Base-by-base conservation (phyloP, 2,113 vertebrate species). In the Platichthys flesus region DNA sequence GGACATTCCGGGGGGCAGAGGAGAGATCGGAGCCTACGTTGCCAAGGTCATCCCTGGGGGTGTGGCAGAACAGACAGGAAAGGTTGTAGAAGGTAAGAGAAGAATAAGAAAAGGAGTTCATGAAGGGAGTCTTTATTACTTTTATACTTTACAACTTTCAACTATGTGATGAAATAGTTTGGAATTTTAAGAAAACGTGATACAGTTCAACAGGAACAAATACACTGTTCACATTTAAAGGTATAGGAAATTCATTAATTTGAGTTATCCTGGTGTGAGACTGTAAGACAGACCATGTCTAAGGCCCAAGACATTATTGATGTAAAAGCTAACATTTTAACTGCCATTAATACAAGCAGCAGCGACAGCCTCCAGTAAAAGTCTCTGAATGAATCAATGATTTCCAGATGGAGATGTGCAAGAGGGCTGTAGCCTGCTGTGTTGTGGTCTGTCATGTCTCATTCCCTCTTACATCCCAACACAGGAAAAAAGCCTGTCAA, bases 21-120 rank as follows among this genome's bases (percentile, higher is more conserved):
- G 96, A 81, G 97, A 99, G 93, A 98, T 95, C 71, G 98, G 98
- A 92, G 97, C 98, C 56, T 99, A 99, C 74, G 94, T 99, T 81
- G 97, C 97, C 82, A 97, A 96, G 88, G 95, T 99, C 79, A 91
- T 97, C 81, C 95, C 97, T 3, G 98, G 97, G 2, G 96, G 97
- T 78, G 93, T 89, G 24, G 97, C 96, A 24, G 98, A 99, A 82
- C 96, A 97, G 68, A 96, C 95, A 0, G 96, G 96, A 51, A 97
- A 95, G 88, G 90, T 99, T 55, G 73, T 94, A 23, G 98, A 99
- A 94, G 98, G 98, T 99, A 96, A 96, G 94, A 74, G 31, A 5
- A 60, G 2, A 60, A 31, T 31, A 31, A 70, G 56, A 9, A 71
- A 5, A 65, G 47, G 56, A 31, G 31, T 31, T 31, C 31, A 31